Evolutionary conservation across 2,888 invertebrate species (phyloP), one percentile per base, ranked within the genome.

Genomic region (Campoplex capitator): DNA sequence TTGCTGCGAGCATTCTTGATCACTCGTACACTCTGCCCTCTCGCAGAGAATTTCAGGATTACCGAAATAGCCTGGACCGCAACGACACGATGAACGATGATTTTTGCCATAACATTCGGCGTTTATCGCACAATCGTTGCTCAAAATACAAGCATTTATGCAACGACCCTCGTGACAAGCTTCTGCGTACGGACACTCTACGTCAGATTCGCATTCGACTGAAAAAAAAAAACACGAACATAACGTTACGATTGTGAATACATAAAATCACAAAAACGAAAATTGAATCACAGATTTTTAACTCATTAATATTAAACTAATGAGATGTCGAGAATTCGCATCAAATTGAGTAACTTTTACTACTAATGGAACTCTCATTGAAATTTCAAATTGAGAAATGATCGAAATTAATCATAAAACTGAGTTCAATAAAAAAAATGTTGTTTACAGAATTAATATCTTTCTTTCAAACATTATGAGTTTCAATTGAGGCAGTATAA

Each of bases 141-240:
- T 96, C 35, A 97, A 93, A 23, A 97, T 95, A 92, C 98, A 98
- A 38, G 98, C 98, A 92, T 96, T 97, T 13, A 98, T 95, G 92
- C 98, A 98, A 91, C 97, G 97, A 1, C 97, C 96, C 92, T 98
- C 97, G 93, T 97, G 96, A 93, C 98, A 98, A 88, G 97, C 97
- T 91, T 97, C 97, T 84, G 97, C 96, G 88, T 96, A 96, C n/a
- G 96, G 95, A 92, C 98, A 98, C 93, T 98, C 98, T 65, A 96
- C 96, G 93, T 98, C 98, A 35, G 97, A 96, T 92, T 97, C 96
- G 93, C 98, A 98, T 77, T 97, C 97, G 92, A 97, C 97, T 97
- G 94, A 77, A 95, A 85, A 88, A 82, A 82, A 88, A 89, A 81
- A 89, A 56, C 28, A 32, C 48, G 62, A 54, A 45, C 7, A n/a